Evolutionary conservation across 2,113 vertebrate genomes (phyloP).

Genomic region (Pseudolaguvia tuberculata): DNA sequence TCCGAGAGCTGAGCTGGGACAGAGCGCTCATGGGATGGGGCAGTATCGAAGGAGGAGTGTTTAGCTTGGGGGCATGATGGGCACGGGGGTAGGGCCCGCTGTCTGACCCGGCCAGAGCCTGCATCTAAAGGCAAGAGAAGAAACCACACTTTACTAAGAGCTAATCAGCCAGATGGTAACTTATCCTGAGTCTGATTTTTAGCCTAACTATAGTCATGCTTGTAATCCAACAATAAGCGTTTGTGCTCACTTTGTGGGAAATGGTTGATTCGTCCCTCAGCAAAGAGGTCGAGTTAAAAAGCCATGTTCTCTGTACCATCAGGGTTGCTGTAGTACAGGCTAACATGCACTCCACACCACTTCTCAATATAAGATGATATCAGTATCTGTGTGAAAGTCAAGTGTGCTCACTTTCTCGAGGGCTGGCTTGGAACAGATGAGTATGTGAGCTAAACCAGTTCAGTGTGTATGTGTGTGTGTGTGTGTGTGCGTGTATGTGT

Average conservation of each 20-base stretch:
- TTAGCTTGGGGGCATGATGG: conserved; percentile 85
- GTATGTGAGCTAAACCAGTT: not conserved
- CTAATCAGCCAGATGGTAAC: conserved; percentile 25
- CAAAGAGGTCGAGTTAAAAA: not conserved
- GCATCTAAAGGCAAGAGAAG: conserved; percentile 83
- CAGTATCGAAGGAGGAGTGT: conserved; percentile 81
- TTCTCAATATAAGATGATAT: conserved; percentile 14
- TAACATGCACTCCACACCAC: conserved; percentile 20
- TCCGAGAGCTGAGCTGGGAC: conserved; percentile 94
- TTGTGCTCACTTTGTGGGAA: not conserved
- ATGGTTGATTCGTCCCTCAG: not conserved
- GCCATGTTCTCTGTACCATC: conserved; percentile 1
- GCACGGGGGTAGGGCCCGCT: conserved; percentile 80
- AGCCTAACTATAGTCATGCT: not conserved
- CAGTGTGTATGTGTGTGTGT: no score
- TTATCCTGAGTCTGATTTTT: not conserved
- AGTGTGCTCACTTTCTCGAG: conserved; percentile 21
- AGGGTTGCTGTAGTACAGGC: not conserved
- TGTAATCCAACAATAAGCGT: not conserved
- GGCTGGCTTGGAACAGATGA: not conserved
- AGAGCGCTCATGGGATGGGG: conserved; percentile 85
- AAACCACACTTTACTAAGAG: conserved; percentile 71
- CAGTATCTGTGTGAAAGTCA: conserved; percentile 19
- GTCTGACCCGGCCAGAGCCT: conserved; percentile 93
- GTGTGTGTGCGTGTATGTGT: not conserved